These are phyloP conservation scores for Neogale vison DNA, from an alignment of 2,113 vertebrate species.

Conservation along the genomic window DNA sequence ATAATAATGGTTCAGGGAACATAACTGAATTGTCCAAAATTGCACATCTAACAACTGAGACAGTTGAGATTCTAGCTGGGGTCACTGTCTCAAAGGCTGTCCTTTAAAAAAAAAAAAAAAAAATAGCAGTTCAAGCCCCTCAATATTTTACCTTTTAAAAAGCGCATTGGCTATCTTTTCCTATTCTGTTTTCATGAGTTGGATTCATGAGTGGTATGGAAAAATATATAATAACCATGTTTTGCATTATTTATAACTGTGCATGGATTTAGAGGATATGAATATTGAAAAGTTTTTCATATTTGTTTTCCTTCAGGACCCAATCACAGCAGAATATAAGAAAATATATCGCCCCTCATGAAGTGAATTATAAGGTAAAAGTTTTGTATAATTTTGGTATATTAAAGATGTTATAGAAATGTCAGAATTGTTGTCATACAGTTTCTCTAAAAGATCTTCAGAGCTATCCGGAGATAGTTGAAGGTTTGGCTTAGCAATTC, in stretches of 20 bases:
- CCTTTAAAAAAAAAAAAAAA: not conserved
- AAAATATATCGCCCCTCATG: not conserved
- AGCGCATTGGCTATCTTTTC: not conserved
- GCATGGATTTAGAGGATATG: not conserved
- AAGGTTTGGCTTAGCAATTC: not conserved
- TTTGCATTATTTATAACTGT: not conserved
- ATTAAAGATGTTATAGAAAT: slow-evolving; percentile 32
- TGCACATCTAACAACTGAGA: not conserved
- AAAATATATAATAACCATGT: not conserved
- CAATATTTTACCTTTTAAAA: not conserved
- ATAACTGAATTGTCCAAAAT: not conserved
- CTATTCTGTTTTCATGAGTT: not conserved
- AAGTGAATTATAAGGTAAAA: slow-evolving; percentile 40
- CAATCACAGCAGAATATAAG: not conserved
- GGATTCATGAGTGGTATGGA: not conserved
- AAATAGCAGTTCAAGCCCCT: fast-evolving
- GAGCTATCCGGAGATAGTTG: not conserved
- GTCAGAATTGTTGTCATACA: not conserved
- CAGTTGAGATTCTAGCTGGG: not conserved
- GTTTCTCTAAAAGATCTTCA: not conserved
- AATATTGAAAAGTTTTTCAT: not conserved
- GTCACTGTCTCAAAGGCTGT: not conserved
- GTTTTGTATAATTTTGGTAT: not conserved
- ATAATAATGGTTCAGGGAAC: not conserved
- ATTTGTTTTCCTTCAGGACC: slow-evolving; percentile 18